A percentile compares a stretch with the other conserved stretches of the same genome.
Evolutionary conservation across 1,140 invertebrate genomes (phyloP).

Genomic region (Triops cancriformis): DNA sequence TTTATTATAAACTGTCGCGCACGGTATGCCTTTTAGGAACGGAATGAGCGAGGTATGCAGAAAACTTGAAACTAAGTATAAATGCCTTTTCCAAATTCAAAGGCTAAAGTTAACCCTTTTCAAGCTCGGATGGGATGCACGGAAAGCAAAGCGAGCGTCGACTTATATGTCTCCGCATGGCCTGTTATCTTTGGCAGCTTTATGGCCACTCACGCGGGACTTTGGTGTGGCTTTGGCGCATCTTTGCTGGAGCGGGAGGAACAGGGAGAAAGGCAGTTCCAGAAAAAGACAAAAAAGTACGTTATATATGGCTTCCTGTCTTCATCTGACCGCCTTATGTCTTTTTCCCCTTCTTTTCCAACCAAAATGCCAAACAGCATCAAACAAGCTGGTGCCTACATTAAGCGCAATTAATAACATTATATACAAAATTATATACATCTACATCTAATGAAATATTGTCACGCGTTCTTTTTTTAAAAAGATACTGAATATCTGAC

Average conservation of each 20-base stretch:
- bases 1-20: constrained; percentile 6
- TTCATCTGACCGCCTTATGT: background rate
- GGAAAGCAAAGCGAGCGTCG: background rate
- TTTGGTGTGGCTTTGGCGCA: constrained; percentile 8
- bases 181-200: constrained; percentile 13
- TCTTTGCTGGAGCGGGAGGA: background rate
- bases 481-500: background rate
- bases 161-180: constrained; percentile 13
- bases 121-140: background rate
- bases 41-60: constrained; percentile 5
- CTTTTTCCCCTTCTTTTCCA: background rate
- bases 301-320: constrained; percentile 6
- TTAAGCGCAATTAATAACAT: background rate
- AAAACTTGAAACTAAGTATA: constrained; percentile 1
- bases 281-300: constrained; percentile 4
- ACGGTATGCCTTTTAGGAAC: constrained; percentile 10
- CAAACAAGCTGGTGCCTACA: background rate
- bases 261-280: background rate
- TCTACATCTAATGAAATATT: too few species aligned
- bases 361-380: background rate
- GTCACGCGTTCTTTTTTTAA: background rate
- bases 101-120: constrained; percentile 5
- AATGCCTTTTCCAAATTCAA: constrained; percentile 4
- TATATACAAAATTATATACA: too few species aligned
- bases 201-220: constrained; percentile 7